Evolutionary conservation across 2,113 vertebrate genomes (phyloP).

Genomic region (Alces alces): DNA sequence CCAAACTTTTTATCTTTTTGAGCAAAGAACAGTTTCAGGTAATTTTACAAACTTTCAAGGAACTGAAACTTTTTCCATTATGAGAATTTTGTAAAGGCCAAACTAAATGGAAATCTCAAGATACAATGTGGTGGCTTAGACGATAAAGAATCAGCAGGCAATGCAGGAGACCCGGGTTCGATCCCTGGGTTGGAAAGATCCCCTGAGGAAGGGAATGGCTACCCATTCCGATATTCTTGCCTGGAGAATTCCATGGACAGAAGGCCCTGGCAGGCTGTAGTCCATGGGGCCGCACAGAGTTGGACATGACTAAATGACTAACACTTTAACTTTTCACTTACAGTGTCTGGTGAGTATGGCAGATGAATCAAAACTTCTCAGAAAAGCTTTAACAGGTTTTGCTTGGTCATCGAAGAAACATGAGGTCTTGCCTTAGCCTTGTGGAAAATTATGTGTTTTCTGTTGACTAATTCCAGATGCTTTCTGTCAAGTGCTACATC

Average conservation of each 20-base stretch:
- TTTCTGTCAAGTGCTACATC: neutral
- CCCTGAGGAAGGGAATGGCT: neutral
- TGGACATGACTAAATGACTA: neutral
- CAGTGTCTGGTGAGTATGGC: neutral
- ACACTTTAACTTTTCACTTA: neutral
- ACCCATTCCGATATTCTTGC: neutral
- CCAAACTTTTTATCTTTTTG: neutral
- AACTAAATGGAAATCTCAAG: neutral
- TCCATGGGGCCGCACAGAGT: neutral
- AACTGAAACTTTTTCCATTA: neutral
- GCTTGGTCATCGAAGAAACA: neutral
- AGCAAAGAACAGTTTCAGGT: neutral
- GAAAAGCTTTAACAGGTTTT: neutral
- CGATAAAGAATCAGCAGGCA: neutral
- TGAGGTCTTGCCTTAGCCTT: neutral
- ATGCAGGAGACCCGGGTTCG: accelerated
- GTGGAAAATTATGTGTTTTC: neutral
- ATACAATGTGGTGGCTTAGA: neutral
- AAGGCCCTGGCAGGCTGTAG: neutral
- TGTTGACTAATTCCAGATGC: neutral
- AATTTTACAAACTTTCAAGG: neutral
- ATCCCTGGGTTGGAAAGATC: neutral
- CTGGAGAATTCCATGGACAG: neutral
- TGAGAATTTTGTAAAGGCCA: neutral
- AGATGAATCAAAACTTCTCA: neutral